phyloP scores from a whole-genome alignment of 1,140 invertebrate genomes.

The Halyomorpha halys region DNA sequence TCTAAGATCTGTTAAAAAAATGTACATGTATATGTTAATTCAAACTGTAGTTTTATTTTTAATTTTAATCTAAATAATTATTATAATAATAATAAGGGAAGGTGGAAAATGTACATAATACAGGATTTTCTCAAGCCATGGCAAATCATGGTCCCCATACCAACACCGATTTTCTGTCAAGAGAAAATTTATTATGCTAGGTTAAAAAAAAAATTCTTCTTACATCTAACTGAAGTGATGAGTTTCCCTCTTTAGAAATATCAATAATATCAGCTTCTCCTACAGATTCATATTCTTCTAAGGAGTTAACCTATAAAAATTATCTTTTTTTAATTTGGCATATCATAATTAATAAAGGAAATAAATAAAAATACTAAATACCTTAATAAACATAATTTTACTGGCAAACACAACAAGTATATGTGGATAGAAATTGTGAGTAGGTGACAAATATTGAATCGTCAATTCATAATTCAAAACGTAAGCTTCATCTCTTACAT shows the following conservation, averaged over 20 bases:
- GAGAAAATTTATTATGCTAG: no score
- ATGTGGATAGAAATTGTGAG: not conserved
- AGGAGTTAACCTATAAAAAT: not conserved
- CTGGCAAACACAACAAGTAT: not conserved
- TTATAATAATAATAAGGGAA: no score
- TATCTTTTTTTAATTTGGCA: not conserved
- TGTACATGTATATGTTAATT: no score
- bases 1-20: not conserved
- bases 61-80: no score
- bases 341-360: not conserved
- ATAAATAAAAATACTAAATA: not conserved
- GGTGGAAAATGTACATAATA: no score
- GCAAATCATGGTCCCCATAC: no score
- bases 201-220: no score
- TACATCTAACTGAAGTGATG: no score
- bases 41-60: no score
- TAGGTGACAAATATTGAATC: not conserved
- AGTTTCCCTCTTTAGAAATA: no score
- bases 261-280: not conserved
- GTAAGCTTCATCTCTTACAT: conserved; percentile 5
- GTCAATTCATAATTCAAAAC: not conserved
- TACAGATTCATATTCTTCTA: not conserved
- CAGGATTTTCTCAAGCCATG: no score
- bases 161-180: no score
- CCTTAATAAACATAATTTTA: conserved; percentile 6